Conservation (phyloP, 2,113 vertebrate species). For the Tragelaphus scriptus region DNA sequence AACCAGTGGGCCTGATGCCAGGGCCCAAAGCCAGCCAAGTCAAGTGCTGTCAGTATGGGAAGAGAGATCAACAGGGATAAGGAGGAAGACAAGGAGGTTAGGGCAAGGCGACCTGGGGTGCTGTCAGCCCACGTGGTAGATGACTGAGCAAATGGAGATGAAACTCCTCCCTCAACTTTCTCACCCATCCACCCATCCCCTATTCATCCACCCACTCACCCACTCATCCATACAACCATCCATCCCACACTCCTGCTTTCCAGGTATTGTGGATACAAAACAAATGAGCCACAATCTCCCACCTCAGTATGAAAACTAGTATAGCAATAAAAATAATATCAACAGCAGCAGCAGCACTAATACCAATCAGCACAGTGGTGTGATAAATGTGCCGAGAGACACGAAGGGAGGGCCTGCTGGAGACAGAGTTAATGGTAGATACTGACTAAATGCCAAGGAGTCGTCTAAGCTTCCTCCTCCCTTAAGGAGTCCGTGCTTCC, state of each 20-base stretch:
- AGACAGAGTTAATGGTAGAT: background rate
- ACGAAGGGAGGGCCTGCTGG: background rate
- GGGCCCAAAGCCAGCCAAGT: background rate
- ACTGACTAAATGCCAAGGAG: background rate
- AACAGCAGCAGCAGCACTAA: background rate
- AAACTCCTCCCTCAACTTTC: background rate
- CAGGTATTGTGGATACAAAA: background rate
- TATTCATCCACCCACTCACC: background rate
- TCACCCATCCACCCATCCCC: background rate
- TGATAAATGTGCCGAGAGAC: background rate
- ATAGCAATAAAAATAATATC: background rate
- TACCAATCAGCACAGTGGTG: accelerated
- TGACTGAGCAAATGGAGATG: background rate
- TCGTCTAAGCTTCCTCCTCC: background rate
- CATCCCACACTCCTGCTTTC: background rate
- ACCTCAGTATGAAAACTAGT: background rate
- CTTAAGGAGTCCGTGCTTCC: background rate
- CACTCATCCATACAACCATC: background rate
- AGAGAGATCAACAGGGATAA: background rate
- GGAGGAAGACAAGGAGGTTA: background rate
- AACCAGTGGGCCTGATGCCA: background rate
- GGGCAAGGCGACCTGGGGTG: too few relatives aligned
- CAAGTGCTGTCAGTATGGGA: background rate
- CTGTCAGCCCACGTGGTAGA: background rate
- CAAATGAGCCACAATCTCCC: background rate